These are phyloP conservation scores for Equus quagga DNA, from an alignment of 2,113 vertebrate genomes.

Conservation along the genomic window DNA sequence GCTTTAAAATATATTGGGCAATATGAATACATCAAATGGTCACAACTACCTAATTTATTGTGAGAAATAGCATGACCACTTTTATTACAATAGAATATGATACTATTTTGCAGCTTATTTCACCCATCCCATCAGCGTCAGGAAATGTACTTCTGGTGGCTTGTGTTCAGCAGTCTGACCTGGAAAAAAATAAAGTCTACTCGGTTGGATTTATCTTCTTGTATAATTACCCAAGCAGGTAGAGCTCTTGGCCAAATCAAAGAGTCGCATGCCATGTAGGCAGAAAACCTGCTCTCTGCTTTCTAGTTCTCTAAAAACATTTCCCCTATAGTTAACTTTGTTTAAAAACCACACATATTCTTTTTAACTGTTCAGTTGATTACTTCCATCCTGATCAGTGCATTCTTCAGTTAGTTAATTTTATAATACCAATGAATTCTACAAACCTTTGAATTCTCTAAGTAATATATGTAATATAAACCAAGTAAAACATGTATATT, in stretches of 20 bases:
- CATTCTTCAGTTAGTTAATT: background rate
- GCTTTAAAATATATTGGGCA: conserved; percentile 30
- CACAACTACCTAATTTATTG: conserved; percentile 1
- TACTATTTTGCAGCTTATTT: background rate
- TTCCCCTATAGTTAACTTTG: background rate
- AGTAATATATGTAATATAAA: background rate
- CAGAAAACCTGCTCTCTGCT: background rate
- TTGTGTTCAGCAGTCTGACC: background rate
- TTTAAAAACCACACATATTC: conserved; percentile 6
- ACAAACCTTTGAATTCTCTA: conserved; percentile 13
- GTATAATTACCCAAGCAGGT: background rate
- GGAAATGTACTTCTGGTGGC: background rate
- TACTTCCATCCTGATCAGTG: background rate
- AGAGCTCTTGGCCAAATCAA: conserved; percentile 2
- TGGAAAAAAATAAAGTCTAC: background rate
- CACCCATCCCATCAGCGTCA: background rate
- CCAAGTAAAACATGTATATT: background rate
- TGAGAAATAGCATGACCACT: conserved; percentile 34
- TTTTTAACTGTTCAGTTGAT: background rate
- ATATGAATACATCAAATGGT: background rate
- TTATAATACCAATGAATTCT: background rate
- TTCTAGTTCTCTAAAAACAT: background rate
- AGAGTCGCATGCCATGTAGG: background rate
- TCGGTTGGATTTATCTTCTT: conserved; percentile 19
- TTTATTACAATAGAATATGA: conserved; percentile 21